phyloP scores from a whole-genome alignment of 2,888 invertebrate genomes.

The Epirrita christyi region DNA sequence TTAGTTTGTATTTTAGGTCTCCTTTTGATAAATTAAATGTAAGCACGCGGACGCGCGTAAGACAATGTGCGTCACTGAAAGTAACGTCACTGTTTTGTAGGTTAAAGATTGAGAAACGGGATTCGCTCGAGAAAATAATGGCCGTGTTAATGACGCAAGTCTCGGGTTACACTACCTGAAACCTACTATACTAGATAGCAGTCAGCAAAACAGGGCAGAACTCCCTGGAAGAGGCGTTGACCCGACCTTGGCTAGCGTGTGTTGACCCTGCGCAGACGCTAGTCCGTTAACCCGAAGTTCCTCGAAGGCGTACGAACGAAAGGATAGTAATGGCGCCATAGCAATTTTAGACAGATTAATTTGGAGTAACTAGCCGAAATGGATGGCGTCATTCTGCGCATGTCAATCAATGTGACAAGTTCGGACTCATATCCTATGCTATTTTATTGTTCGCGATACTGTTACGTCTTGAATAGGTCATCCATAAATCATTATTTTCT shows the following conservation, averaged over 20 bases:
- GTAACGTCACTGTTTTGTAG: constrained; percentile 5
- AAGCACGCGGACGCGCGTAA: neutral
- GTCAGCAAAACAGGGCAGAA: constrained; percentile 40
- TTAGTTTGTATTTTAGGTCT: no score
- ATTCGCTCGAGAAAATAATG: constrained; percentile 11
- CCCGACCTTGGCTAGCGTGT: constrained; percentile 70
- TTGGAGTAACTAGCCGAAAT: constrained; percentile 28
- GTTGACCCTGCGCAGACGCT: constrained; percentile 76
- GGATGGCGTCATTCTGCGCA: constrained; percentile 46
- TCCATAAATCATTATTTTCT: neutral
- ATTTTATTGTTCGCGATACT: neutral
- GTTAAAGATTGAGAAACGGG: constrained; percentile 28
- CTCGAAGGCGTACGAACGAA: constrained; percentile 50
- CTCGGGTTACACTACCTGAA: constrained; percentile 22
- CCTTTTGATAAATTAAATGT: no score
- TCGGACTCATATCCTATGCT: constrained; percentile 5
- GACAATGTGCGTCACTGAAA: constrained; percentile 8
- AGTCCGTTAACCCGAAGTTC: constrained; percentile 62
- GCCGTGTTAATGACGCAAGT: constrained; percentile 5
- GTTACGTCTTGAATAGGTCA: neutral
- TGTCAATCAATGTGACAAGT: constrained; percentile 28
- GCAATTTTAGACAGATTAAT: constrained; percentile 49
- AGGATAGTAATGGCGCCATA: constrained; percentile 42
- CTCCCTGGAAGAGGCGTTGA: constrained; percentile 60
- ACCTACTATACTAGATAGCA: constrained; percentile 21